These are phyloP conservation scores for Phodopus roborovskii DNA, from an alignment of 2,113 vertebrate species.

Conservation along the genomic window DNA sequence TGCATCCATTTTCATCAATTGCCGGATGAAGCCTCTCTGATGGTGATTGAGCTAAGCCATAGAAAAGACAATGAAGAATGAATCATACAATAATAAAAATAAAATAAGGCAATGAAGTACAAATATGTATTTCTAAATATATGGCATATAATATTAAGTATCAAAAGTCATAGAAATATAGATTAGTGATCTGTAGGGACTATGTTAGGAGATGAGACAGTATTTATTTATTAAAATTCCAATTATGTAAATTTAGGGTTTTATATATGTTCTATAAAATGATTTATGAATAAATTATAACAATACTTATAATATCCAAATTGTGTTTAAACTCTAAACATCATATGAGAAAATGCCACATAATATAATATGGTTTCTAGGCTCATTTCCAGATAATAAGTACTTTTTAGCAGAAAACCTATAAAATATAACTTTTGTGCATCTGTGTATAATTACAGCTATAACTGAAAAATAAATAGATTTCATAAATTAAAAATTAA, in stretches of 20 bases:
- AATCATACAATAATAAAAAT: background rate
- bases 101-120: background rate
- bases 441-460: conserved; percentile 23
- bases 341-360: background rate
- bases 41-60: background rate
- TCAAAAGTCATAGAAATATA: background rate
- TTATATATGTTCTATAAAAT: background rate
- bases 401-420: background rate
- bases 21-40: background rate
- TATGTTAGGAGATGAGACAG: background rate
- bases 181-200: background rate
- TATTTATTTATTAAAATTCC: background rate
- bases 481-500: conserved; percentile 33
- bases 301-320: background rate
- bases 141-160: background rate
- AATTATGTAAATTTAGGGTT: background rate
- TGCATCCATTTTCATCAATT: background rate
- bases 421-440: background rate
- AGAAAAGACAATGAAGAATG: background rate
- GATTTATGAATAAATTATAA: background rate
- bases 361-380: background rate
- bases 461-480: background rate
- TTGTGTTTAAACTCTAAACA: background rate
- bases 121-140: background rate
- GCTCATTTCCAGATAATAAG: background rate